Base-by-base conservation (phyloP, 1,140 invertebrate genomes). In the Lamellibrachia luymesi region DNA sequence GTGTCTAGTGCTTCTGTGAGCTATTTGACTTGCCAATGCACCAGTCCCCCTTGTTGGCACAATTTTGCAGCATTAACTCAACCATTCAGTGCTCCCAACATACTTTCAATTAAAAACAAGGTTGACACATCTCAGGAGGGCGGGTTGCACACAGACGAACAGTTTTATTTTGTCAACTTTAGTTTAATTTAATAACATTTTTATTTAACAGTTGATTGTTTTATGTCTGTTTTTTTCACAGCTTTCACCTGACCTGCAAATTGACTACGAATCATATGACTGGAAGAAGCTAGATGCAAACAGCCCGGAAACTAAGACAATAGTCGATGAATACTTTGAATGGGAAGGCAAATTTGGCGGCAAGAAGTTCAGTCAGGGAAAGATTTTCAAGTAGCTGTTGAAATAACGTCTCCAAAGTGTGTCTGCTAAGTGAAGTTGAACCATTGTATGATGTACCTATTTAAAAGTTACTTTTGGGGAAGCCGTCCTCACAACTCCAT, bases 351-450 rank as follows among this genome's bases (percentile, higher is more conserved):
- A 99, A 95, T 98, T 98, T 96, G 96, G 97, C 93, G 98, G 98
- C 93, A 98, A 98, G 95, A 97, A 98, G 96, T 99, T 99, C 97
- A 99, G 99, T 96, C 98, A 99, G 97, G 99, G 99, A 96, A 99
- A 99, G 97, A 98, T 99, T 96, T 99, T 99, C 97, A 99, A 99
- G 97, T 99, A 98, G 98, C 22, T 22, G 22, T 92, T 49, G 49
- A 22, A 92, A 89, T 17, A 22, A 50, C 27, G 92, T 92, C 52
- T 92, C 4, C 52, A n/a, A 50, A 80, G 64, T 2, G 64, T 80
- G 64, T 22, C 64, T 80, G 64, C 13, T 80, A 2, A 2, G 4
- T 80, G 64, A 80, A 80, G 64, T 80, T 80, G 17, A 80, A 80
- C 64, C 17, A 80, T 80, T 80, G 13, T 22, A 2, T 7, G 13